Conservation (phyloP, 2,113 vertebrate genomes). For the Myotis brandtii region DNA sequence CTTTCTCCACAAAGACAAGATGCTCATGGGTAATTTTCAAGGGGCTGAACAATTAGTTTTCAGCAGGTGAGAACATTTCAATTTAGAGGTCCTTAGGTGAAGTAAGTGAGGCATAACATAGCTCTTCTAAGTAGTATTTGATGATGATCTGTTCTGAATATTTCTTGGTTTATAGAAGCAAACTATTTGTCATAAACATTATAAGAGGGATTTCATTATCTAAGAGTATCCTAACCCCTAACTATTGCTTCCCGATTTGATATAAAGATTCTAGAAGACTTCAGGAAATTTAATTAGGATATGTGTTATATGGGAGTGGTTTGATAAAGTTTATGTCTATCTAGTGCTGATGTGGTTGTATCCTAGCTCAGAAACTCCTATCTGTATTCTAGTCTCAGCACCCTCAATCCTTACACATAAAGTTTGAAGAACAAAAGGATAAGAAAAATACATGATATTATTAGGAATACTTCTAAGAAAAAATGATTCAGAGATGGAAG, state of each 20-base stretch:
- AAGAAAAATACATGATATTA: background rate
- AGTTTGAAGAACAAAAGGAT: background rate
- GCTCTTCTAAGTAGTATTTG: background rate
- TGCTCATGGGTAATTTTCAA: slow-evolving; percentile 28
- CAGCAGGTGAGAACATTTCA: slow-evolving; percentile 28
- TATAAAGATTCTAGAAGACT: background rate
- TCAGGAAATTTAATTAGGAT: background rate
- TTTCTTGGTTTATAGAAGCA: background rate
- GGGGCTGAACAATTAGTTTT: slow-evolving; percentile 26
- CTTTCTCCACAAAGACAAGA: slow-evolving; percentile 12
- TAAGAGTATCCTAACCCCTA: background rate
- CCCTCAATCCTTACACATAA: background rate
- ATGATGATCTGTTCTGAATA: background rate
- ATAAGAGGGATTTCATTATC: background rate
- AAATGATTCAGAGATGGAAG: background rate
- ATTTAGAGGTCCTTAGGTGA: background rate
- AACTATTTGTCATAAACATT: background rate
- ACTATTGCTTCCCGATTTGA: background rate
- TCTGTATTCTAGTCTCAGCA: background rate
- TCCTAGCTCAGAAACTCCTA: background rate
- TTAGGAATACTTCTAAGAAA: background rate
- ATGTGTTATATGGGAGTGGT: background rate
- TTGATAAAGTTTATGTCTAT: background rate
- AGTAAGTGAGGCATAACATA: background rate
- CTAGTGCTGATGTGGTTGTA: background rate